A percentile compares a stretch with the other conserved stretches of the same genome.
phyloP scores from a whole-genome alignment of 2,888 invertebrate genomes.

The Lepas anatifera region DNA sequence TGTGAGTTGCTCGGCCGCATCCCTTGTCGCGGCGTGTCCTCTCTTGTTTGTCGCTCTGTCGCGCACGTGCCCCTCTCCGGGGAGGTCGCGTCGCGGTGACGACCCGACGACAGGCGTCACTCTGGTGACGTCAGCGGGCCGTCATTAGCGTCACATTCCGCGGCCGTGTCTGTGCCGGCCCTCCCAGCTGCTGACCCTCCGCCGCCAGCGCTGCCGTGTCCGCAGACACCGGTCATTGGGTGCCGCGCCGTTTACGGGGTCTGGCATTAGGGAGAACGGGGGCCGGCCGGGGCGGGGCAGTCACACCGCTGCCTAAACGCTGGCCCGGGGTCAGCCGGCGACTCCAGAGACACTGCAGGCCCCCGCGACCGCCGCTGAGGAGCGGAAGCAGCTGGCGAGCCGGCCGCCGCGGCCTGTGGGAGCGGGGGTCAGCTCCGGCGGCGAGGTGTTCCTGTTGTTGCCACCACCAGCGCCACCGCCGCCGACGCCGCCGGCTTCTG shows the following conservation, averaged over 20 bases:
- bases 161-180: neutral
- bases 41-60: neutral
- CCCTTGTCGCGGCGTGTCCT: neutral
- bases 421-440: neutral
- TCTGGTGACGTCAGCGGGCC: neutral
- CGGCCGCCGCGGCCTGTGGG: neutral
- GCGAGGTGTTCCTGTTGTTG: neutral
- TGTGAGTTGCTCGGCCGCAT: too few species aligned
- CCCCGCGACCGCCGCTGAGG: too few species aligned
- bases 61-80: neutral
- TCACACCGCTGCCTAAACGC: neutral
- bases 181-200: neutral
- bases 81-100: too few species aligned
- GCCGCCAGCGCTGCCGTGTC: neutral
- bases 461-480: neutral
- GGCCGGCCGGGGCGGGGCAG: neutral
- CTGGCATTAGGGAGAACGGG: neutral
- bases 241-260: neutral
- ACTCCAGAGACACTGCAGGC: neutral
- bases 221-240: neutral
- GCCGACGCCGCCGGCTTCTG: neutral
- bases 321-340: neutral
- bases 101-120: too few species aligned
- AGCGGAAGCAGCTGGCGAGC: neutral
- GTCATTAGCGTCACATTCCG: neutral